These are phyloP conservation scores for Acomys russatus DNA, from an alignment of 2,797 vertebrate species.

Conservation along the genomic window DNA sequence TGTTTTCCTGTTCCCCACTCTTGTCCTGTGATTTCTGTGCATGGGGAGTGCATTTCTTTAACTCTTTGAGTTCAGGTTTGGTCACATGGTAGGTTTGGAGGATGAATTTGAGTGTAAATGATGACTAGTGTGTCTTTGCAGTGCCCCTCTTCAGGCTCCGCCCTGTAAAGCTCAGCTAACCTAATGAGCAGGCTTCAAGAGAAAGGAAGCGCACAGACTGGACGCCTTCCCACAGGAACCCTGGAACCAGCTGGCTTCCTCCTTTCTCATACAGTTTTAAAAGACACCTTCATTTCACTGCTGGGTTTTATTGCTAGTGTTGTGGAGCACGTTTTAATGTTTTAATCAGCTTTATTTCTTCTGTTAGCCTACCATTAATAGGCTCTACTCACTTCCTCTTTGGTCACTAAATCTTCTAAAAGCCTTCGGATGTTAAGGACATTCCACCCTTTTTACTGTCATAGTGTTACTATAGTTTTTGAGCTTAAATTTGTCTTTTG, in stretches of 20 bases:
- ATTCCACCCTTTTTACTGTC: background rate
- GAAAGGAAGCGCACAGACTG: background rate
- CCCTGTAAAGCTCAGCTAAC: background rate
- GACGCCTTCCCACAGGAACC: background rate
- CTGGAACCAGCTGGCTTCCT: background rate
- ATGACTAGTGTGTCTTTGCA: background rate
- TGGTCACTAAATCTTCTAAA: background rate
- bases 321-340: background rate
- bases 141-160: background rate
- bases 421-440: background rate
- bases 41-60: background rate
- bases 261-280: background rate
- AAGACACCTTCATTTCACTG: background rate
- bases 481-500: slow-evolving; percentile 36
- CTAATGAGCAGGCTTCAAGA: background rate
- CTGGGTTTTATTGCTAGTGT: background rate
- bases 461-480: background rate
- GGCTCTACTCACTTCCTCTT: background rate
- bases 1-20: background rate
- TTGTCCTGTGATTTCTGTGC: background rate
- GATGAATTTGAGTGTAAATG: background rate
- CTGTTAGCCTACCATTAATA: background rate
- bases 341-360: slow-evolving; percentile 1
- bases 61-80: background rate
- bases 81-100: background rate